Conservation (phyloP, 1,140 invertebrate species). For the Hormaphis cornu region DNA sequence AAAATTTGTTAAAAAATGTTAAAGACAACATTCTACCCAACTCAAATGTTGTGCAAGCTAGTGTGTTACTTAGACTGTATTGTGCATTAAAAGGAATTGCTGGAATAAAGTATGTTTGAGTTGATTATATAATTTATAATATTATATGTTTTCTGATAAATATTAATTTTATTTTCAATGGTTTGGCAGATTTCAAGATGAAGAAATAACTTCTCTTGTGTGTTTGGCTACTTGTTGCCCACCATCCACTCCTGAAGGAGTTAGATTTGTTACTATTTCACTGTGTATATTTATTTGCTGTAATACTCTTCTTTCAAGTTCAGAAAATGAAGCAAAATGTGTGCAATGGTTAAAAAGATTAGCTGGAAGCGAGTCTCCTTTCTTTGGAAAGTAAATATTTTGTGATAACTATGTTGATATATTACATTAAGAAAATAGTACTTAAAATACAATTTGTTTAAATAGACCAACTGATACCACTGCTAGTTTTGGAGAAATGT, state of each 20-base stretch:
- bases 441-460: background rate
- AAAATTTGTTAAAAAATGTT: conserved; percentile 45
- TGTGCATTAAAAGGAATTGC: conserved; percentile 87
- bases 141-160: conserved; percentile 5
- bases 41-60: conserved; percentile 65
- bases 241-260: conserved; percentile 77
- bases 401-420: background rate
- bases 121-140: background rate
- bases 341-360: conserved; percentile 93
- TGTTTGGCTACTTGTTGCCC: conserved; percentile 81
- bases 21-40: conserved; percentile 52
- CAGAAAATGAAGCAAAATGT: conserved; percentile 76
- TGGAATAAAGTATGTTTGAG: conserved; percentile 63
- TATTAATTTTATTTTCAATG: conserved; percentile 14
- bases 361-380: conserved; percentile 26
- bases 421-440: background rate
- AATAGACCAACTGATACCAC: conserved; percentile 61
- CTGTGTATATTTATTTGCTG: conserved; percentile 92
- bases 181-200: conserved; percentile 69
- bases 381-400: conserved; percentile 33
- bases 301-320: conserved; percentile 66
- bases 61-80: conserved; percentile 71
- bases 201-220: conserved; percentile 76
- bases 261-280: conserved; percentile 84
- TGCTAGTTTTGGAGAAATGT: conserved; percentile 90